A percentile compares a stretch with the other conserved stretches of the same genome.
phyloP scores from a whole-genome alignment of 2,113 vertebrate species.

The Trinectes maculatus region DNA sequence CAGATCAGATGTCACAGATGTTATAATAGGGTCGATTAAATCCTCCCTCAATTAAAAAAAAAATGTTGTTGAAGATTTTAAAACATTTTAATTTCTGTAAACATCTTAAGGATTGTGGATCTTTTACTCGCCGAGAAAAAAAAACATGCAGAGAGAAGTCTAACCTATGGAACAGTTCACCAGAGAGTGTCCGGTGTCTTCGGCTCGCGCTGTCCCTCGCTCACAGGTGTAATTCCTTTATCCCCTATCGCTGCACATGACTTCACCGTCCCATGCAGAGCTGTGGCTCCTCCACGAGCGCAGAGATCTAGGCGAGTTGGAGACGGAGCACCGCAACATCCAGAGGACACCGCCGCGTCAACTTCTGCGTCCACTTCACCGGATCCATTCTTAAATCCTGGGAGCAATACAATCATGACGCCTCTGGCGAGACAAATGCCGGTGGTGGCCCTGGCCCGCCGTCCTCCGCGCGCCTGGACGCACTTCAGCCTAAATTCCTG shows the following conservation, averaged over 20 bases:
- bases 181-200: slow-evolving; percentile 43
- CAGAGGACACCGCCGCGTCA: slow-evolving; percentile 83
- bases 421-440: background rate
- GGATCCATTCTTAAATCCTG: slow-evolving; percentile 42
- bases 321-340: slow-evolving; percentile 65
- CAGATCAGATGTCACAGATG: slow-evolving; percentile 9
- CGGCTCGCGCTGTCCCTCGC: slow-evolving; percentile 54
- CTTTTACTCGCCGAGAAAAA: slow-evolving; percentile 35
- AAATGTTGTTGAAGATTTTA: too few species aligned
- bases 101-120: too few species aligned
- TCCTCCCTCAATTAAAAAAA: too few species aligned
- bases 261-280: slow-evolving; percentile 53
- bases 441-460: background rate
- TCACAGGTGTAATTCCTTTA: slow-evolving; percentile 71
- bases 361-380: slow-evolving; percentile 76
- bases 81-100: too few species aligned
- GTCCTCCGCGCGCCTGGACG: slow-evolving; percentile 32
- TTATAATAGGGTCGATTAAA: too few species aligned
- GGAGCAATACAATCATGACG: slow-evolving; percentile 1
- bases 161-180: slow-evolving; percentile 62
- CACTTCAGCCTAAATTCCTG: slow-evolving; percentile 59
- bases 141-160: slow-evolving; percentile 58
- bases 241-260: slow-evolving; percentile 37
- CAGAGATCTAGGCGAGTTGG: slow-evolving; percentile 27
- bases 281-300: slow-evolving; percentile 42